Evolutionary conservation across 2,888 invertebrate genomes (phyloP).

Genomic region (Troides aeacus): DNA sequence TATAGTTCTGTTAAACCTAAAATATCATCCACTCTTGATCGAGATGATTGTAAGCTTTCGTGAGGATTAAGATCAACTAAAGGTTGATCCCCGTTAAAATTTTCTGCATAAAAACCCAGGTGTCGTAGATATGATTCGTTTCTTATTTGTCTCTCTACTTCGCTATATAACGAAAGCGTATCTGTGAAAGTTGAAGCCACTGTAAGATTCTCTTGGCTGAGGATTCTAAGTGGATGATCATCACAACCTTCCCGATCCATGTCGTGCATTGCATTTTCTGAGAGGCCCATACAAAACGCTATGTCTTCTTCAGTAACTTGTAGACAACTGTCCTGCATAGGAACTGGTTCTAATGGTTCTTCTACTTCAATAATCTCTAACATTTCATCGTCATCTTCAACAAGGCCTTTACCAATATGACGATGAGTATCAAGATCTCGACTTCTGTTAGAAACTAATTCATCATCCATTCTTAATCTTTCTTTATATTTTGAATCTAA

Average conservation of each 20-base stretch:
- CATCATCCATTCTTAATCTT: constrained; percentile 82
- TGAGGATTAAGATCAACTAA: constrained; percentile 67
- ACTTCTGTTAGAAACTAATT: constrained; percentile 77
- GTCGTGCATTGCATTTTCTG: constrained; percentile 85
- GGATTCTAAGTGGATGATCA: constrained; percentile 91
- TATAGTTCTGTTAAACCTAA: constrained; percentile 90
- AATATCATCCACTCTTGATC: constrained; percentile 87
- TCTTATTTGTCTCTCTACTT: constrained; percentile 83
- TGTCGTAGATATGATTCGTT: constrained; percentile 81
- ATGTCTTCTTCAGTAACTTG: constrained; percentile 97
- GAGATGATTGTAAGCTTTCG: constrained; percentile 70
- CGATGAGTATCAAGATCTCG: constrained; percentile 73
- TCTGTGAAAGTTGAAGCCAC: constrained; percentile 94
- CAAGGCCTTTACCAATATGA: constrained; percentile 71
- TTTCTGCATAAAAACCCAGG: constrained; percentile 79
- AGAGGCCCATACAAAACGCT: constrained; percentile 88
- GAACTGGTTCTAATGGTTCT: constrained; percentile 89
- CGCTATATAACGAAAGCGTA: constrained; percentile 83
- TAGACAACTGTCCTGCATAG: constrained; percentile 91
- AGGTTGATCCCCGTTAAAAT: constrained; percentile 62
- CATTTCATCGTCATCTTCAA: constrained; percentile 83
- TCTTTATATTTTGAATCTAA: constrained; percentile 88
- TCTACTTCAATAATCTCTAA: constrained; percentile 90
- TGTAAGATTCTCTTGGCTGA: constrained; percentile 95
- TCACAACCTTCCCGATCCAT: constrained; percentile 85